Evolutionary conservation across 2,113 vertebrate genomes (phyloP).

Genomic region (Cyanistes caeruleus): DNA sequence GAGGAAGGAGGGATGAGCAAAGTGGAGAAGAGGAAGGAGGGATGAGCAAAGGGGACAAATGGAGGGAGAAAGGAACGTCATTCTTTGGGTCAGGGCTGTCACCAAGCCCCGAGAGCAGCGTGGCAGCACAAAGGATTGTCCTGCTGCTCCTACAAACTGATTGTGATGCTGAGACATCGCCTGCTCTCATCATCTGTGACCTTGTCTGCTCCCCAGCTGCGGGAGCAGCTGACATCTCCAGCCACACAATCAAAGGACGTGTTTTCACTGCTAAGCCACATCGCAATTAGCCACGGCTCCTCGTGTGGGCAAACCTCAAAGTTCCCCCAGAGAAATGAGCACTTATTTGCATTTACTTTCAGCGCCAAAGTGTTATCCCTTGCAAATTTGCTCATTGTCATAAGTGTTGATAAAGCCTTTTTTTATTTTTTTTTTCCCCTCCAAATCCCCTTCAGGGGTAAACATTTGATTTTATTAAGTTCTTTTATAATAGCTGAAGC

Average conservation of each 20-base stretch:
- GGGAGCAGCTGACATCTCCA: constrained; percentile 70
- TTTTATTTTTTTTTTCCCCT: neutral
- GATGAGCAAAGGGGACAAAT: neutral
- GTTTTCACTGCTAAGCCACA: constrained; percentile 53
- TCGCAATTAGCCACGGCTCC: constrained; percentile 12
- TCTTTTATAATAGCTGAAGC: constrained; percentile 33
- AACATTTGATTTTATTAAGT: constrained; percentile 69
- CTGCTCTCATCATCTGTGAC: constrained; percentile 54
- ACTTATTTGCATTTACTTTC: constrained; percentile 61
- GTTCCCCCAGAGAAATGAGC: constrained; percentile 34
- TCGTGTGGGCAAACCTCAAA: constrained; percentile 25
- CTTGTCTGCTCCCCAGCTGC: constrained; percentile 71
- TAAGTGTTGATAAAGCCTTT: neutral
- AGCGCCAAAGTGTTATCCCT: neutral
- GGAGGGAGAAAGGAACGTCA: neutral
- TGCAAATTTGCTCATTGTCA: constrained; percentile 46
- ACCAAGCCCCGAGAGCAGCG: neutral
- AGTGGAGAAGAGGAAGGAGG: neutral
- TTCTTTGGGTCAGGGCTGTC: neutral
- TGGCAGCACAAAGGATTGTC: neutral
- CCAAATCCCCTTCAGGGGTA: constrained; percentile 41
- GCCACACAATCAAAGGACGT: constrained; percentile 58
- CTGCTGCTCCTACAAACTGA: constrained; percentile 15
- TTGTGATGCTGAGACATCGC: constrained; percentile 34
- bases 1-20: too few relatives aligned